Evolutionary conservation across 2,797 vertebrate genomes (phyloP), one percentile per base, ranked within the genome.

Genomic region (Galagoides demidoff): DNA sequence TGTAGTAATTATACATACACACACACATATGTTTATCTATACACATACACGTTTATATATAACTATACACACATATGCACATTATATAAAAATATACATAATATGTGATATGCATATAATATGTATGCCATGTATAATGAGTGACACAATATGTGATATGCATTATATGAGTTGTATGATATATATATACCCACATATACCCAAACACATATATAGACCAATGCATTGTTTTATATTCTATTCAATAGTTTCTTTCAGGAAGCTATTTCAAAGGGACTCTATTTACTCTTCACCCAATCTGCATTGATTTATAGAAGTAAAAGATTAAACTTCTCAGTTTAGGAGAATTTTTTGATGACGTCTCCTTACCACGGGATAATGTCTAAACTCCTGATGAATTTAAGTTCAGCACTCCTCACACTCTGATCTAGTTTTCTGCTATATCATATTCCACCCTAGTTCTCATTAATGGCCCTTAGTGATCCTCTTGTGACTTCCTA

Each of bases 401-500:
- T 93, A 31, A 63, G 11, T 59, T n/a, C 52, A 68, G n/a, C 23
- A 17, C 17, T 78, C n/a, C 86, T 94, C 73, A 89, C 64, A 57
- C 61, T 74, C 45, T 29, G 25, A n/a, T 79, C 84, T 91, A 71
- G 81, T 92, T 96, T 89, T 55, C 73, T 71, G 25, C 25, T 39
- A 79, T 61, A 94, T 85, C 31, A 27, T 37, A 64, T 55, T 57
- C 29, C 76, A 29, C 7, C 2, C 17, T 23, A 84, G 34, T n/a
- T 83, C 79, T 34, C 20, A 25, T 16, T 20, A 61, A 73, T 39
- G n/a, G 34, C 2, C 22, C 22, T 37, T 71, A 29, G 73, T 78
- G 92, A 89, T 92, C 59, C 81, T 77, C 61, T 64, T 87, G 34
- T 85, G n/a, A 59, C 71, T 94, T 85, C 49, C 49, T 59, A 82